phyloP scores from a whole-genome alignment of 2,113 vertebrate genomes.

The Lota lota region DNA sequence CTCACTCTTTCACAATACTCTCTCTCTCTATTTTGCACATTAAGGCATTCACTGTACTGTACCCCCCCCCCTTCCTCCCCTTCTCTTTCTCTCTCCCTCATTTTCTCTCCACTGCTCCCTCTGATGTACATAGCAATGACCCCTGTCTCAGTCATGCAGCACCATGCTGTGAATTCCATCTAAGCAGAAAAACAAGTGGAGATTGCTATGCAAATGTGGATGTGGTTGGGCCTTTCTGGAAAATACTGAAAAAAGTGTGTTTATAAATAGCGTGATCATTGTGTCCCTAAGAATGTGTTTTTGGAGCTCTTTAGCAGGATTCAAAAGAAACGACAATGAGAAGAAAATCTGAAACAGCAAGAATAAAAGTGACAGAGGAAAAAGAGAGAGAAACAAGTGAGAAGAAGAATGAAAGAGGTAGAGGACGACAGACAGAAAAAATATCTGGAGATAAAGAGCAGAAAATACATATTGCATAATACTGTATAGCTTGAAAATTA shows the following conservation, averaged over 20 bases:
- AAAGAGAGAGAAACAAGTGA: background rate
- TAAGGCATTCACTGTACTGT: constrained; percentile 17
- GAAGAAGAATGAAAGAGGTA: background rate
- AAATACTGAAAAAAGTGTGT: constrained; percentile 42
- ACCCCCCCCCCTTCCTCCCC: too few species aligned
- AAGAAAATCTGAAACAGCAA: constrained; percentile 10
- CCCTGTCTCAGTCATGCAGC: constrained; percentile 70
- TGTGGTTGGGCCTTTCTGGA: constrained; percentile 52
- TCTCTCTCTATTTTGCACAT: constrained; percentile 5
- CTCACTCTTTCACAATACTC: too few species aligned
- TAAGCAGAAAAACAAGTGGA: constrained; percentile 82
- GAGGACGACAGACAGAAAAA: background rate
- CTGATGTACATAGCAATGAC: constrained; percentile 80
- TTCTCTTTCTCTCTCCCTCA: constrained; percentile 9
- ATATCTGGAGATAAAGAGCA: background rate
- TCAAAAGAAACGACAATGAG: background rate
- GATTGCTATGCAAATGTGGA: constrained; percentile 82
- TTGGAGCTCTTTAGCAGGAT: too few species aligned
- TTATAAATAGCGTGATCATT: too few species aligned
- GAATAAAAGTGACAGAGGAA: background rate
- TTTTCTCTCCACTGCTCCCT: constrained; percentile 32
- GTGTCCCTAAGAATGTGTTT: too few species aligned
- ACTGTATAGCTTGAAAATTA: too few species aligned
- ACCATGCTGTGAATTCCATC: constrained; percentile 82
- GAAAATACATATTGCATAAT: background rate